These are phyloP conservation scores for Corythoichthys haematopterus DNA, from an alignment of 2,113 vertebrate species.

Conservation along the genomic window DNA sequence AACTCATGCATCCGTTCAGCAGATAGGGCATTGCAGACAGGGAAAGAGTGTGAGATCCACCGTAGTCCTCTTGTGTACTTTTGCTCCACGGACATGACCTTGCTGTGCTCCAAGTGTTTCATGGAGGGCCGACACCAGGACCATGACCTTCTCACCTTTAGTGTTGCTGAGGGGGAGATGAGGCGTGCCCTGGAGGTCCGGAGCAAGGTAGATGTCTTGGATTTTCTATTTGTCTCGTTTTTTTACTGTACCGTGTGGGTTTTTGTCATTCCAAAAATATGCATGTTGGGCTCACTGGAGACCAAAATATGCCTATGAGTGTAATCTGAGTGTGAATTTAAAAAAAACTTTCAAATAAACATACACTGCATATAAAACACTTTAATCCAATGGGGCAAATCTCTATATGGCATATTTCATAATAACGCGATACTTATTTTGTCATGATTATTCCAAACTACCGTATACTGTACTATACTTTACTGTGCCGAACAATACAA, in stretches of 20 bases:
- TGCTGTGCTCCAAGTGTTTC: conserved; percentile 61
- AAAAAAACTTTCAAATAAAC: neutral
- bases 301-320: neutral
- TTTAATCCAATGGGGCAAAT: too few species aligned
- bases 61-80: conserved; percentile 62
- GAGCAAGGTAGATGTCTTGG: conserved; percentile 38
- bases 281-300: neutral
- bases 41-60: conserved; percentile 63
- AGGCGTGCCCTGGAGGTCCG: conserved; percentile 46
- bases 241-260: neutral
- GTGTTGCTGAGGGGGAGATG: conserved; percentile 63
- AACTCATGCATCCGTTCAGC: too few species aligned
- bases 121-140: conserved; percentile 48
- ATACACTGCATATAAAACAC: neutral
- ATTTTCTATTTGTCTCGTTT: neutral
- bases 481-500: too few species aligned
- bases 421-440: too few species aligned
- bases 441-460: too few species aligned
- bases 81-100: conserved; percentile 53
- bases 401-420: too few species aligned
- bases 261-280: neutral
- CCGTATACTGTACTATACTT: too few species aligned
- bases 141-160: conserved; percentile 65
- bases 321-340: neutral
- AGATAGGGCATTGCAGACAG: conserved; percentile 22